Conservation (phyloP, 2,888 invertebrate species). For the Hemicrepidius hirtus region DNA sequence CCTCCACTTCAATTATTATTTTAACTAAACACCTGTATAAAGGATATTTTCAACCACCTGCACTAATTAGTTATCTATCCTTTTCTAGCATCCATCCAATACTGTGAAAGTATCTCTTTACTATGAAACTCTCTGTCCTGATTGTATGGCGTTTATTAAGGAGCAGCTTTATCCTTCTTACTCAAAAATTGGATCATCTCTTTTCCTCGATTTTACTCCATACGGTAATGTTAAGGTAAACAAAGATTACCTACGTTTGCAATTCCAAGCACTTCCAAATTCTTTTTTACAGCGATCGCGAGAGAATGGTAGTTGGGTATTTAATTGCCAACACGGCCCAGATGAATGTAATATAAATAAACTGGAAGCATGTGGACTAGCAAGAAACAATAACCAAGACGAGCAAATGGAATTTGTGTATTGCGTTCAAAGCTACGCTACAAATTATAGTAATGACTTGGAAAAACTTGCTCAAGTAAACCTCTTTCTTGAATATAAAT, state of each 20-base stretch:
- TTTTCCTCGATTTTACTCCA: constrained; percentile 69
- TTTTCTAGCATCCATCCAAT: too few relatives aligned
- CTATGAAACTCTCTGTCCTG: constrained; percentile 74
- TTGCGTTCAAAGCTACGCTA: constrained; percentile 67
- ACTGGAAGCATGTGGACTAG: constrained; percentile 72
- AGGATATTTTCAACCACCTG: too few relatives aligned
- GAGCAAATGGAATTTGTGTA: constrained; percentile 65
- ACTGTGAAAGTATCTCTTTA: constrained; percentile 72
- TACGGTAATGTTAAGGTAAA: constrained; percentile 74
- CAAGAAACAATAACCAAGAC: constrained; percentile 61
- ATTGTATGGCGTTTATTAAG: constrained; percentile 72
- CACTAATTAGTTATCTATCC: too few relatives aligned
- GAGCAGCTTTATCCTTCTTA: constrained; percentile 69
- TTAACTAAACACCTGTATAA: too few relatives aligned
- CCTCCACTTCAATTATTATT: too few relatives aligned
- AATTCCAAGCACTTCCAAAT: too few relatives aligned
- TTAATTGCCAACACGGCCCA: constrained; percentile 72
- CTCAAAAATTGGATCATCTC: constrained; percentile 34
- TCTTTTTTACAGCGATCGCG: constrained; percentile 30
- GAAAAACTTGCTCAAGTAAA: neutral
- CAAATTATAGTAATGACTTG: neutral
- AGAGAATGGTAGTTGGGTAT: constrained; percentile 63
- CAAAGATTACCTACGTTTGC: constrained; percentile 22
- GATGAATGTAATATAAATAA: constrained; percentile 73
- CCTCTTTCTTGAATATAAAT: neutral